Evolutionary conservation across 92 coral and sea anemone genomes (phyloP).

Genomic region (Zoanthus solanderi): DNA sequence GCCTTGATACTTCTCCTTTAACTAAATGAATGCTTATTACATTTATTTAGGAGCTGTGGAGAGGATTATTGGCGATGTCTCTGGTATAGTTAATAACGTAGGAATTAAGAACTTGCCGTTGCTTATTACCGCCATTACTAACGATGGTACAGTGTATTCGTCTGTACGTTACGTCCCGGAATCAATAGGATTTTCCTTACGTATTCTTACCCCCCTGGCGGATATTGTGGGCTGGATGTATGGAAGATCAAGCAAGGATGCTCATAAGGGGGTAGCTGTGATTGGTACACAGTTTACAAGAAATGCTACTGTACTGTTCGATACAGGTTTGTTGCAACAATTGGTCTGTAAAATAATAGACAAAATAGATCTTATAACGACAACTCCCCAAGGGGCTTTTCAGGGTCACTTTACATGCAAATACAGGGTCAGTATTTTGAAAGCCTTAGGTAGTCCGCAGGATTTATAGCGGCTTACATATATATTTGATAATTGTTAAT

Average conservation of each 20-base stretch:
- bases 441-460: too few relatives aligned
- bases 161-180: conserved; percentile 74
- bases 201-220: conserved; percentile 79
- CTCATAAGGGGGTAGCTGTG: conserved; percentile 74
- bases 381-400: too few relatives aligned
- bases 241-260: conserved; percentile 54
- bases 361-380: too few relatives aligned
- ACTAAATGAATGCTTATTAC: not conserved
- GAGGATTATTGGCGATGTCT: conserved; percentile 77
- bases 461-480: too few relatives aligned
- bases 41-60: conserved; percentile 62
- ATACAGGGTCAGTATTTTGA: too few relatives aligned
- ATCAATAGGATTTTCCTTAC: conserved; percentile 63
- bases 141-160: conserved; percentile 80
- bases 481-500: too few relatives aligned
- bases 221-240: conserved; percentile 78
- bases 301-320: conserved; percentile 75
- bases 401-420: too few relatives aligned
- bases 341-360: too few relatives aligned
- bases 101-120: conserved; percentile 40
- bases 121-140: conserved; percentile 72
- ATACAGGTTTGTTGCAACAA: conserved; percentile 67
- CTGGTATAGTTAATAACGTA: conserved; percentile 75
- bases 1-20: too few relatives aligned
- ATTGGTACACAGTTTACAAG: conserved; percentile 81